Conservation (phyloP, 2,888 invertebrate genomes). For the Cephus pulcher region DNA sequence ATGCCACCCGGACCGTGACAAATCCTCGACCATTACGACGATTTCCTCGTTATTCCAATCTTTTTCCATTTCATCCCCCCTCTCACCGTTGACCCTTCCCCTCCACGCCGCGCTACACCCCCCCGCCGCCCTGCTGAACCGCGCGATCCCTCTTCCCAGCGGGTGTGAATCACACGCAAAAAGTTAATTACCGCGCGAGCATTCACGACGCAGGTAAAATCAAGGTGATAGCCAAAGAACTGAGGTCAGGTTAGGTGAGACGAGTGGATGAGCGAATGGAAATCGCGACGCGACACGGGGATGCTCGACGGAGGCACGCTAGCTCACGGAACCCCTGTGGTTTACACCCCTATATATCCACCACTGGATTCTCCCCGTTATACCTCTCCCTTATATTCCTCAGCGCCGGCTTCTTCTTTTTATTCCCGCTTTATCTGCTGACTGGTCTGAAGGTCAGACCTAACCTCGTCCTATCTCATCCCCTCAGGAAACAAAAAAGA, state of each 20-base stretch:
- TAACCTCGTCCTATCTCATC: background rate
- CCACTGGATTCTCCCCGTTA: background rate
- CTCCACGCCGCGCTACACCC: background rate
- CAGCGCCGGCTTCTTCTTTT: background rate
- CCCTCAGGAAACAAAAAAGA: background rate
- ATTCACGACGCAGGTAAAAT: background rate
- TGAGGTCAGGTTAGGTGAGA: background rate
- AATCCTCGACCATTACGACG: constrained; percentile 55
- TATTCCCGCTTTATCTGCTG: background rate
- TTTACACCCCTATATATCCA: background rate
- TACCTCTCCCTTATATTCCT: background rate
- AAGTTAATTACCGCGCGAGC: constrained; percentile 52
- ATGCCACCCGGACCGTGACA: constrained; percentile 41
- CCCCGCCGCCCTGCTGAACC: background rate
- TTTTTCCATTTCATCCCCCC: background rate
- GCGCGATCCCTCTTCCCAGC: constrained; percentile 21
- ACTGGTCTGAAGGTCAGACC: background rate
- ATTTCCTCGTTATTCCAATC: constrained; percentile 51
- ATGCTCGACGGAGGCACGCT: background rate
- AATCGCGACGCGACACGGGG: background rate
- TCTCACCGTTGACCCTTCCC: background rate
- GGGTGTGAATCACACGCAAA: constrained; percentile 43
- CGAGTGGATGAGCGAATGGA: background rate
- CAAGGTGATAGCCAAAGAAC: background rate
- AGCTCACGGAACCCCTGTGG: constrained; percentile 1